Base-by-base conservation (phyloP, 2,888 invertebrate species). In the Rhorus exstirpatorius region DNA sequence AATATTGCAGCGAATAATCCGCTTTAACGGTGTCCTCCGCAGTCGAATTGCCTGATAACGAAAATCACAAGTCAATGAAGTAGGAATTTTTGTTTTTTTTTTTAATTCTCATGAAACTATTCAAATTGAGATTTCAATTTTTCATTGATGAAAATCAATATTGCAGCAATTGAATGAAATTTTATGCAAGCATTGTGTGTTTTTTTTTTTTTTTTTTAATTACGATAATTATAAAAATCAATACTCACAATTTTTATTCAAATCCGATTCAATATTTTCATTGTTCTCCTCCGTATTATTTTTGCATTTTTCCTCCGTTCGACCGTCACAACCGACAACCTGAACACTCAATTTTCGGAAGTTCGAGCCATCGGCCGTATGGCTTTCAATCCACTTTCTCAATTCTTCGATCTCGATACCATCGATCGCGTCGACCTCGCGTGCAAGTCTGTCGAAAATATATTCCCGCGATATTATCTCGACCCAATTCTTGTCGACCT, bases 401-500 rank as follows among this genome's bases (percentile, higher is more conserved):
- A 93, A 24, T n/a, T 91, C 87, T 0, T 89, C 81, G 6, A 92
- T 72, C 19, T 92, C 94, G 0, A 95, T 91, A 1, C 92, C 90
- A 77, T 94, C 93, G 17, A 96, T 94, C 0, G 94, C 94, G 0
- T 93, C 93, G 14, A 96, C 94, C 93, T 98, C 97, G 70, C 94
- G 94, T 74, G 95, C 95, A 1, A 95, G 90, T 79, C 97, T 94
- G 90, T 98, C 96, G 93, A 98, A 98, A 85, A 96, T 92, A 89
- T 97, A 98, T 68, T 96, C 95, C 67, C 94, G 94, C 72, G 94
- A 94, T 0, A 94, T 92, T 0, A 98, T 97, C 93, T 98, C 98
- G 0, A 93, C 93, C 97, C 97, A 98, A 92, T 97, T 96, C 84
- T 97, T 94, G 38, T 93, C 87, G 0, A 96, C 94, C 93, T 98